Conservation (phyloP, 2,797 vertebrate species). For the Sebastes nivosus region DNA sequence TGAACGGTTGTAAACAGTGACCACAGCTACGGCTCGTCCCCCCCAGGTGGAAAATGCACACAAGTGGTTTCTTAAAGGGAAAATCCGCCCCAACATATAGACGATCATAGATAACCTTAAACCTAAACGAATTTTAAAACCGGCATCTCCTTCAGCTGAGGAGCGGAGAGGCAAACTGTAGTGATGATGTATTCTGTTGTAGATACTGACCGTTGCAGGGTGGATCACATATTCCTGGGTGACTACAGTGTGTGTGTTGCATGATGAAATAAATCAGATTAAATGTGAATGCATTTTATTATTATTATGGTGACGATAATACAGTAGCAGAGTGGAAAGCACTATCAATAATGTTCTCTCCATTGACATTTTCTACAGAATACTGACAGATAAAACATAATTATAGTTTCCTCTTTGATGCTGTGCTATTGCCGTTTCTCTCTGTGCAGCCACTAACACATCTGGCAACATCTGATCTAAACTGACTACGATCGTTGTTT, state of each 20-base stretch:
- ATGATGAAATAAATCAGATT: conserved; percentile 32
- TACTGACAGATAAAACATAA: conserved; percentile 27
- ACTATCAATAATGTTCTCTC: conserved; percentile 9
- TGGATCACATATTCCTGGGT: conserved; percentile 6
- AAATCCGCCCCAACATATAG: conserved; percentile 24
- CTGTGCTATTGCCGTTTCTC: conserved; percentile 29
- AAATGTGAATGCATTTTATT: conserved; percentile 38
- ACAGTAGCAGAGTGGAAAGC: conserved; percentile 46
- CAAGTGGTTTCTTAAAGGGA: conserved; percentile 56
- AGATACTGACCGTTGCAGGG: not conserved
- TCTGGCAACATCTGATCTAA: conserved; percentile 20
- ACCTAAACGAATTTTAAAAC: not conserved
- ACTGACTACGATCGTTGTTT: conserved; percentile 32
- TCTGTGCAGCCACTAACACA: conserved; percentile 28
- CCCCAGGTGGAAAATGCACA: conserved; percentile 46
- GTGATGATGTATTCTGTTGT: not conserved
- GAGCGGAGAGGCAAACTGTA: conserved; percentile 1
- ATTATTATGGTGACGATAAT: conserved; percentile 25
- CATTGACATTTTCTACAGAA: conserved; percentile 48
- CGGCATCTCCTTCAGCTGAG: not conserved
- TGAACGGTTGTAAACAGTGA: conserved; percentile 68
- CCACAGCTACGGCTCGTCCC: conserved; percentile 53
- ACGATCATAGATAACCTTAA: not conserved
- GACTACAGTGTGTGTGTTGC: conserved; percentile 47
- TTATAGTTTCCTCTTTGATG: conserved; percentile 31